Conservation (phyloP, 1,140 invertebrate species). For the Bombus pascuorum region DNA sequence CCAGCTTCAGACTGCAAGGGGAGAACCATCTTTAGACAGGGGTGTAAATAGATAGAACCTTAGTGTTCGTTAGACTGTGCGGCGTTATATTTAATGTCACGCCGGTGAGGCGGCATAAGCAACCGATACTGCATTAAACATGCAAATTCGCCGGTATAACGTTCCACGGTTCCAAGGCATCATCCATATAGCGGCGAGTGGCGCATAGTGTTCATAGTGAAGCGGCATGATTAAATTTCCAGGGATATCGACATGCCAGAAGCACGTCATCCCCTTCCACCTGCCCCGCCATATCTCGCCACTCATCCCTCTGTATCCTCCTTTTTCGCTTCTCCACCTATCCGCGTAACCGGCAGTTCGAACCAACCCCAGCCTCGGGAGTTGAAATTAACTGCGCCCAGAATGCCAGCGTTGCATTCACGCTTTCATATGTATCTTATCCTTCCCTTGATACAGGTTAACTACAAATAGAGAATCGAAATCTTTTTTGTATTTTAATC, state of each 20-base stretch:
- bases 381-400: slow-evolving; percentile 65
- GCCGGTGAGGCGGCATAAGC: slow-evolving; percentile 56
- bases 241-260: slow-evolving; percentile 76
- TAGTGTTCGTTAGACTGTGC: slow-evolving; percentile 33
- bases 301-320: slow-evolving; percentile 38
- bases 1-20: neutral
- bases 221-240: slow-evolving; percentile 76
- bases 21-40: too few species aligned
- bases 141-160: slow-evolving; percentile 77
- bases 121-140: slow-evolving; percentile 77
- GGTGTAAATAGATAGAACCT: slow-evolving; percentile 20
- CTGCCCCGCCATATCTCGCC: slow-evolving; percentile 55
- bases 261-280: slow-evolving; percentile 69
- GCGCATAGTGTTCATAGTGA: slow-evolving; percentile 70
- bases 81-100: slow-evolving; percentile 73
- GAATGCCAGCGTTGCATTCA: slow-evolving; percentile 43
- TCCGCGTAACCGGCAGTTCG: slow-evolving; percentile 54
- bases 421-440: slow-evolving; percentile 28
- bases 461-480: neutral
- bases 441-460: neutral
- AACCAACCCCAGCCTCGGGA: slow-evolving; percentile 29
- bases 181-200: slow-evolving; percentile 66
- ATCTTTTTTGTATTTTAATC: neutral
- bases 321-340: slow-evolving; percentile 67
- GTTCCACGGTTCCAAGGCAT: slow-evolving; percentile 70